phyloP scores from a whole-genome alignment of 2,113 vertebrate species.

The Peucedramus taeniatus region DNA sequence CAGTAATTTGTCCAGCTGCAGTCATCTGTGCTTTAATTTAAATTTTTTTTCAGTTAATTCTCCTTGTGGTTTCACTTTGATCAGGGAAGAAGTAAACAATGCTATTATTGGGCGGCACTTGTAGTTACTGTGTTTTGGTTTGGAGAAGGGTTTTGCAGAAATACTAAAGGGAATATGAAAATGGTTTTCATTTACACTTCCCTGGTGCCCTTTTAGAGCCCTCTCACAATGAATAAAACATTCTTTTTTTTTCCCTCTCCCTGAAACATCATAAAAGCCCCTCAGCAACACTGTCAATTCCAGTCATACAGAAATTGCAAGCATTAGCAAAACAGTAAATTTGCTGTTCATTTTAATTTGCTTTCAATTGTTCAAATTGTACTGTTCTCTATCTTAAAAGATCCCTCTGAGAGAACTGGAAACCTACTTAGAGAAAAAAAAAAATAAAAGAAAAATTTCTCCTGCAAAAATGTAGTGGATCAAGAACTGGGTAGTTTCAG shows the following conservation, averaged over 20 bases:
- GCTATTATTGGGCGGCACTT: background rate
- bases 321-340: background rate
- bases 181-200: slow-evolving; percentile 12
- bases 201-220: background rate
- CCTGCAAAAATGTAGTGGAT: background rate
- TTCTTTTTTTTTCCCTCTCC: background rate
- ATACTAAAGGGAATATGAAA: background rate
- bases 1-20: slow-evolving; percentile 31
- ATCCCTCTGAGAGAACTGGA: background rate
- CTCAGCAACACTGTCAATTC: background rate
- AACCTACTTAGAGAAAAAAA: background rate
- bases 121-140: background rate
- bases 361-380: background rate
- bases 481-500: background rate
- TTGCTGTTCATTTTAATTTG: slow-evolving; percentile 2
- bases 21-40: background rate
- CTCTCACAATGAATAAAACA: slow-evolving; percentile 7
- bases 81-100: slow-evolving; percentile 1
- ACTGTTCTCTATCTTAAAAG: background rate
- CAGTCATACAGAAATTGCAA: background rate
- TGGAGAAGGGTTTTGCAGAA: background rate
- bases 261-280: background rate
- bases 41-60: background rate
- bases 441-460: background rate
- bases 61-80: slow-evolving; percentile 21